Conservation (phyloP, 2,113 vertebrate species). For the Ochotona princeps region DNA sequence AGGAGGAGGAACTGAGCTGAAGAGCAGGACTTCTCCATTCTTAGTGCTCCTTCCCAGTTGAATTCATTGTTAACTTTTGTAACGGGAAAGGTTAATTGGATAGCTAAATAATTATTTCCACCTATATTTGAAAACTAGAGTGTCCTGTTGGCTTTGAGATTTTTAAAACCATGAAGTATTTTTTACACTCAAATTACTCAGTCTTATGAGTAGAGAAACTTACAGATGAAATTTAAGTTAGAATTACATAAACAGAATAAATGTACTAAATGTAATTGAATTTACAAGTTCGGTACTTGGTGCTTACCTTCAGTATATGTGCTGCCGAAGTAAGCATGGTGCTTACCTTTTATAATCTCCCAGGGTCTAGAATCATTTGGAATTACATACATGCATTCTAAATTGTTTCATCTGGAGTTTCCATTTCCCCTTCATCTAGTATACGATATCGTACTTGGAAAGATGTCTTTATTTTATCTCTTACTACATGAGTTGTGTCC, state of each 20-base stretch:
- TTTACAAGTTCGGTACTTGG: not conserved
- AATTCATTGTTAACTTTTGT: not conserved
- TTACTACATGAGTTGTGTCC: constrained; percentile 21
- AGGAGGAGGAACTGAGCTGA: constrained; percentile 65
- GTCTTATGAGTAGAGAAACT: not conserved
- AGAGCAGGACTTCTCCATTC: not conserved
- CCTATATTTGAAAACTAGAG: constrained; percentile 7
- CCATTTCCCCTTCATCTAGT: constrained; percentile 16
- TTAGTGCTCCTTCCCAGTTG: not conserved
- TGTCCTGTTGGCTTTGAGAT: constrained; percentile 3
- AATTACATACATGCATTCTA: constrained; percentile 52
- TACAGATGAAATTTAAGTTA: not conserved
- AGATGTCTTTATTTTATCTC: not conserved
- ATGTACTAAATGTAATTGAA: not conserved
- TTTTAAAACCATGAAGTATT: not conserved
- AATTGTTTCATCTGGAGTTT: constrained; percentile 28
- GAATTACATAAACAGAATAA: not conserved
- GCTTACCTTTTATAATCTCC: not conserved
- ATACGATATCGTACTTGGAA: constrained; percentile 46
- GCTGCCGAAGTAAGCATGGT: not conserved
- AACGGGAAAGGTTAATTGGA: not conserved
- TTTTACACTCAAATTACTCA: not conserved
- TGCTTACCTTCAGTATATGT: not conserved
- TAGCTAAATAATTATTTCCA: not conserved
- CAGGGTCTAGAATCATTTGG: constrained; percentile 51